These are phyloP conservation scores for Cyclura pinguis DNA, from an alignment of 2,797 vertebrate species.

Conservation along the genomic window DNA sequence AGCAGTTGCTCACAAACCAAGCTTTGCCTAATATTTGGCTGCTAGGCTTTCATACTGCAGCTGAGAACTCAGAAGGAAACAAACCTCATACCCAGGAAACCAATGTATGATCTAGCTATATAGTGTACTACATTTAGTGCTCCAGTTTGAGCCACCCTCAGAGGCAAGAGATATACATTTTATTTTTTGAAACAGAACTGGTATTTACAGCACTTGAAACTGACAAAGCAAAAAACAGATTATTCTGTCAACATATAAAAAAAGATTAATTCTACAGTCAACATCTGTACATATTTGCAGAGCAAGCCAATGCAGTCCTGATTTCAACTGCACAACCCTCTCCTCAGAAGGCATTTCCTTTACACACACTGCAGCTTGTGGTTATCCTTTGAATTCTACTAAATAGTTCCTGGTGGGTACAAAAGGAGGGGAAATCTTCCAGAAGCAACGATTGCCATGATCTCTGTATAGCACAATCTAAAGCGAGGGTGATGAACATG, in stretches of 20 bases:
- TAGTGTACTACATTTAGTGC: neutral
- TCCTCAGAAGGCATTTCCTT: neutral
- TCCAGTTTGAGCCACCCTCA: rapidly evolving
- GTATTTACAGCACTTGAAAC: slow-evolving; percentile 76
- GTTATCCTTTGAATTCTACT: neutral
- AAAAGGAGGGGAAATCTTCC: neutral
- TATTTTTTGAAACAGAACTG: slow-evolving; percentile 75
- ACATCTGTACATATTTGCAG: slow-evolving; percentile 50
- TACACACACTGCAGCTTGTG: neutral
- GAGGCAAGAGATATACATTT: slow-evolving; percentile 63
- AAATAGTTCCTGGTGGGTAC: neutral
- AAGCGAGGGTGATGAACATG: neutral
- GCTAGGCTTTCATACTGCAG: neutral
- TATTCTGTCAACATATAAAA: slow-evolving; percentile 63
- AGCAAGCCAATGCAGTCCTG: slow-evolving; percentile 38
- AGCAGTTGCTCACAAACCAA: neutral
- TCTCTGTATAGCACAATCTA: neutral
- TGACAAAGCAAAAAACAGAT: slow-evolving; percentile 55
- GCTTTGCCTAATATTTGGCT: neutral
- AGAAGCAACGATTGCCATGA: neutral
- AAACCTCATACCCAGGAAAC: rapidly evolving
- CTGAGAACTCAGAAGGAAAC: neutral
- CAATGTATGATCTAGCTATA: neutral
- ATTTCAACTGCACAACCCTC: neutral
- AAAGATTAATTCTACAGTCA: slow-evolving; percentile 44